Conservation (phyloP, 1,140 invertebrate genomes). For the Scylla paramamosain region DNA sequence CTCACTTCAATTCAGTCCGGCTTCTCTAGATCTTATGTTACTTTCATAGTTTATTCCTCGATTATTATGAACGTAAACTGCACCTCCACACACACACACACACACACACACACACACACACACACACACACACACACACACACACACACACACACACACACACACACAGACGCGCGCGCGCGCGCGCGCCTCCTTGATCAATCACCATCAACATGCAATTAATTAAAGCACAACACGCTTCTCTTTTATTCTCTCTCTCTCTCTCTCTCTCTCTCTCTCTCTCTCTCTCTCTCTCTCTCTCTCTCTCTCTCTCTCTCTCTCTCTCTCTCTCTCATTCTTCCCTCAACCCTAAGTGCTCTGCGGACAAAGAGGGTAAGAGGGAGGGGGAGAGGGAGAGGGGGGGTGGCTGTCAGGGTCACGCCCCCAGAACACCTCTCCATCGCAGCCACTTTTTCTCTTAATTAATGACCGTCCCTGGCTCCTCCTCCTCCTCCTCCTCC, state of each 20-base stretch:
- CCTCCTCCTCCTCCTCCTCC: not conserved
- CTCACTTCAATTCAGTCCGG: too few species aligned
- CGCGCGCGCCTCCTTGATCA: not conserved
- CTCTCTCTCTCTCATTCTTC: not conserved
- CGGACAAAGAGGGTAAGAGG: slow-evolving; percentile 17
- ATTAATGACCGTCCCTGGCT: not conserved
- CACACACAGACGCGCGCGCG: too few species aligned
- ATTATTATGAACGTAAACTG: too few species aligned
- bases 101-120: too few species aligned
- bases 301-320: not conserved
- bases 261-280: not conserved
- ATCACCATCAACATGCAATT: not conserved
- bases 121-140: not conserved
- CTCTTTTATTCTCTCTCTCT: not conserved
- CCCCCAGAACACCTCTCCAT: not conserved
- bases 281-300: not conserved
- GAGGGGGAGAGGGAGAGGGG: not conserved
- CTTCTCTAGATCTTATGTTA: too few species aligned
- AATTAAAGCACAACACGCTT: not conserved
- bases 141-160: slow-evolving; percentile 17
- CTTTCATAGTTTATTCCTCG: too few species aligned
- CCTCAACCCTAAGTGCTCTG: not conserved
- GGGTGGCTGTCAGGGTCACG: not conserved
- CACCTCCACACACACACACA: too few species aligned
- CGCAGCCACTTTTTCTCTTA: slow-evolving; percentile 38